Evolutionary conservation across 2,113 vertebrate species (phyloP).

Genomic region (Mobula hypostoma): DNA sequence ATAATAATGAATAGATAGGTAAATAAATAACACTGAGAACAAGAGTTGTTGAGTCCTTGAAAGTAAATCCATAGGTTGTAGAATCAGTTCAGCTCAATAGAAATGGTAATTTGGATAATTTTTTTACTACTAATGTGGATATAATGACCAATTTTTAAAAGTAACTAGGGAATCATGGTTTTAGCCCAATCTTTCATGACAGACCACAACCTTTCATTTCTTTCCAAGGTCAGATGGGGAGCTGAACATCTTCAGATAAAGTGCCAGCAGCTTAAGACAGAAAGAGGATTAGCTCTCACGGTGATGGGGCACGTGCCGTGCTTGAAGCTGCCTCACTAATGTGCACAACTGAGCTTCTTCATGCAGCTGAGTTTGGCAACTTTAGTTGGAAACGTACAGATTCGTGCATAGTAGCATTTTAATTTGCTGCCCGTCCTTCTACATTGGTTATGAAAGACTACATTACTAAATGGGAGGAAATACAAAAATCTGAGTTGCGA

Average conservation of each 20-base stretch:
- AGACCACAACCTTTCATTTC: not conserved
- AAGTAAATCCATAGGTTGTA: no score
- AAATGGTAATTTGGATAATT: not conserved
- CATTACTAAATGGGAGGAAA: not conserved
- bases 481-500: no score
- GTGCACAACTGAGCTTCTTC: not conserved
- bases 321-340: not conserved
- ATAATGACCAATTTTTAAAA: constrained; percentile 9
- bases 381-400: not conserved
- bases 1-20: no score
- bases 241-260: not conserved
- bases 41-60: no score
- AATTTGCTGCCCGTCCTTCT: not conserved
- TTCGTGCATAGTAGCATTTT: not conserved
- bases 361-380: constrained; percentile 9
- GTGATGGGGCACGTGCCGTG: not conserved
- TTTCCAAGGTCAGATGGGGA: not conserved
- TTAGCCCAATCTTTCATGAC: not conserved
- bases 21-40: no score
- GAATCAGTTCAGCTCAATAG: not conserved
- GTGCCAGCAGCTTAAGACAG: not conserved
- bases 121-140: constrained; percentile 15
- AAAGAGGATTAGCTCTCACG: not conserved
- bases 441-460: not conserved
- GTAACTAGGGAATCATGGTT: not conserved